Percentiles rank a stretch among this genome's conserved stretches.
Evolutionary conservation across 2,888 invertebrate species (phyloP).

Genomic region (Standfussiana lucernea): DNA sequence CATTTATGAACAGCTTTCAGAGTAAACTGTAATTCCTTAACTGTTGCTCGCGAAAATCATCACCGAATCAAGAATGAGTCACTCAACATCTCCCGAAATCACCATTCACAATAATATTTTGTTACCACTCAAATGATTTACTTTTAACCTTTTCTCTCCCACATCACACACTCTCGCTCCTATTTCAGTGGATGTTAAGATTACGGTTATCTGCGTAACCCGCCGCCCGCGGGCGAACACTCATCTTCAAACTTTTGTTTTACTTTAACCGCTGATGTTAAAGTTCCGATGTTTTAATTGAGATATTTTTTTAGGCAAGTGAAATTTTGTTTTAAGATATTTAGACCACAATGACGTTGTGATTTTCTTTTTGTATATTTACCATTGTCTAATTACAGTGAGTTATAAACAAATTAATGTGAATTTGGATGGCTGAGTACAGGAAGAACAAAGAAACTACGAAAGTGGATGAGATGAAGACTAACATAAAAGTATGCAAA

Average conservation of each 20-base stretch:
- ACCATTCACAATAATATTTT: conserved; percentile 29
- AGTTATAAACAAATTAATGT: neutral
- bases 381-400: neutral
- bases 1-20: neutral
- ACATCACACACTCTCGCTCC: too few relatives aligned
- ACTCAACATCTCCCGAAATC: conserved; percentile 4
- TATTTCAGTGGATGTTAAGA: conserved; percentile 79
- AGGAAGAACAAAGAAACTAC: neutral
- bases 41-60: neutral
- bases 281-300: conserved; percentile 31
- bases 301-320: neutral
- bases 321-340: neutral
- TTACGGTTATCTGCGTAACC: conserved; percentile 83
- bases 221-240: conserved; percentile 80
- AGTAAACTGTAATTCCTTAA: neutral
- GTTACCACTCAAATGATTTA: conserved; percentile 37
- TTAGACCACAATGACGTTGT: neutral
- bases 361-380: neutral
- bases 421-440: neutral
- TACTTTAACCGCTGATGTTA: conserved; percentile 3
- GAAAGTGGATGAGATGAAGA: too few relatives aligned
- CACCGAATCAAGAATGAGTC: neutral
- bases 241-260: conserved; percentile 70
- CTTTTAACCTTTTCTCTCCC: conserved; percentile 58
- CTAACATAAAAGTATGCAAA: neutral